Percentiles rank a stretch among this genome's conserved stretches.
Conservation (phyloP, 2,888 invertebrate genomes). For the Biston stratarius region DNA sequence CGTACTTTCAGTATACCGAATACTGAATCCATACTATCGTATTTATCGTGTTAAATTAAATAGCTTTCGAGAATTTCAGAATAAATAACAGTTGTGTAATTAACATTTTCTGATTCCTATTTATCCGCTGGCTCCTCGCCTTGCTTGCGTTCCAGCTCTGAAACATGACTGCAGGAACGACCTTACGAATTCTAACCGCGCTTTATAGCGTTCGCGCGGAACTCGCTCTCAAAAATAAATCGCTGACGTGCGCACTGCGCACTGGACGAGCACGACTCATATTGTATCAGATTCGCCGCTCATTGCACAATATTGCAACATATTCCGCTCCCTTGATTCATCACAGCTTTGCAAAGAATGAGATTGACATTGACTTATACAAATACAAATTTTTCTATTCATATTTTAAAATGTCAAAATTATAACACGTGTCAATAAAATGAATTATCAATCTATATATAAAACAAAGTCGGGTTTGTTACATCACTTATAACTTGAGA, state of each 20-base stretch:
- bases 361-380: neutral
- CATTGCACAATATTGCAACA: conserved; percentile 23
- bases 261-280: neutral
- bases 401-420: no score
- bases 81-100: no score
- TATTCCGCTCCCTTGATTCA: neutral
- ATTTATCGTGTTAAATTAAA: no score
- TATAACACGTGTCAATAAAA: no score
- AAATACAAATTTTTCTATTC: no score
- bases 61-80: no score
- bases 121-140: neutral
- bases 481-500: no score
- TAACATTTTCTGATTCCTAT: neutral
- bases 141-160: neutral
- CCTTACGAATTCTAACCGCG: conserved; percentile 17
- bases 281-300: neutral
- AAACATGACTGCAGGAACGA: conserved; percentile 20
- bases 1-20: no score
- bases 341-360: neutral
- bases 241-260: conserved; percentile 16
- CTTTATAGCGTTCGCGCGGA: conserved; percentile 12
- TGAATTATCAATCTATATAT: no score
- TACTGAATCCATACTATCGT: no score
- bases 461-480: no score
- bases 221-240: conserved; percentile 21